Evolutionary conservation across 1,140 invertebrate genomes (phyloP).

Genomic region (Nasonia giraulti): DNA sequence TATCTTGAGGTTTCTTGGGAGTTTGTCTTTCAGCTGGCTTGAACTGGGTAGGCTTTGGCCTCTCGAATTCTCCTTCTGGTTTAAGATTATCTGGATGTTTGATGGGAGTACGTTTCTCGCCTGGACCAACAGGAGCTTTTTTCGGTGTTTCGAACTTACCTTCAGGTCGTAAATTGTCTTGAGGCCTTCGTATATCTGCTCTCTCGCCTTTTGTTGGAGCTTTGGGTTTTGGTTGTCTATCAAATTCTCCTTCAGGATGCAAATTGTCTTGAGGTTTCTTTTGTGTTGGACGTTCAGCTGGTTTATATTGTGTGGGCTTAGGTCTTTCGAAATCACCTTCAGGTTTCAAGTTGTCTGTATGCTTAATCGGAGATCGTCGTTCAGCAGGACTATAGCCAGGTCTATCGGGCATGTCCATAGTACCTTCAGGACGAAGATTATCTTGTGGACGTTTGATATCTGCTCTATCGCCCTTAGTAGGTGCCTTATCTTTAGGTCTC

Average conservation of each 20-base stretch:
- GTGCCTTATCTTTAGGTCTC: conserved; percentile 70
- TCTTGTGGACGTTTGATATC: conserved; percentile 74
- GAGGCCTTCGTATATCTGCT: conserved; percentile 55
- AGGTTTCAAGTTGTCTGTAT: conserved; percentile 78
- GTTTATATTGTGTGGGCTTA: conserved; percentile 75
- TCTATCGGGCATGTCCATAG: conserved; percentile 73
- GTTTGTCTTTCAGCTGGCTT: conserved; percentile 65
- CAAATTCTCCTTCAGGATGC: conserved; percentile 73
- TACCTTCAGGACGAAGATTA: conserved; percentile 77
- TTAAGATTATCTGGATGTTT: conserved; percentile 74
- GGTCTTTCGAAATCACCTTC: conserved; percentile 73
- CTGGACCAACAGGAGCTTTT: conserved; percentile 73
- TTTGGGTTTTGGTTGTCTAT: conserved; percentile 71
- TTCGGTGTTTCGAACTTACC: conserved; percentile 76
- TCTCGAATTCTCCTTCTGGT: conserved; percentile 79
- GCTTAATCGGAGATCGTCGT: conserved; percentile 75
- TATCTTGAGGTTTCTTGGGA: conserved; percentile 75
- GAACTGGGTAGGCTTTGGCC: conserved; percentile 63
- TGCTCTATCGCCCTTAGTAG: conserved; percentile 72
- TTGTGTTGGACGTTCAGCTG: conserved; percentile 63
- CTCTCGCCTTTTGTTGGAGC: conserved; percentile 74
- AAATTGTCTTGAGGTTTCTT: conserved; percentile 74
- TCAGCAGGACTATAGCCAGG: conserved; percentile 72
- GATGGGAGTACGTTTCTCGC: conserved; percentile 71
- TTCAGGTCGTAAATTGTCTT: conserved; percentile 75